Evolutionary conservation across 2,888 invertebrate genomes (phyloP), one percentile per base, ranked within the genome.

Genomic region (Acronicta psi): DNA sequence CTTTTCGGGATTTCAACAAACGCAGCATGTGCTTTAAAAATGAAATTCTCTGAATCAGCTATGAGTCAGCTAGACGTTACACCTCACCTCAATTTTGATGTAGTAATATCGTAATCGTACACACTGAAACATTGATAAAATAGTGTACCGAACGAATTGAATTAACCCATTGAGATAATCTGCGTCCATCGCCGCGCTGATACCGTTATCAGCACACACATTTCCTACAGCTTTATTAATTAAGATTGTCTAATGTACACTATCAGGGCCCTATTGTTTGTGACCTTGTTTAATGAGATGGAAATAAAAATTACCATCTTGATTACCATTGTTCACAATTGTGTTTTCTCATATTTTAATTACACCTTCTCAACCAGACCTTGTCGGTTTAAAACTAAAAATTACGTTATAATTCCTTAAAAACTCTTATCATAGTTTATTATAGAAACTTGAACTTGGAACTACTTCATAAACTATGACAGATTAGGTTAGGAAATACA

Each of bases 131-230:
- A 70, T 70, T 70, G 66, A 66, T 66, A 46, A 50, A 65, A 50
- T 57, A 65, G 65, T 42, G 34, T 11, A 46, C 16, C 20, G 70
- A 50, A 42, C 25, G 16, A 29, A 65, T 36, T 65, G 71, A 70
- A 66, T 65, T 41, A 57, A 18, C 36, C 59, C 66, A 65, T 71
- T 70, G 43, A 51, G 50, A 51, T 66, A 57, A 70, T 66, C 71
- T 57, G 17, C 14, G 46, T 47, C 31, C 43, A 47, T 70, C 66
- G 50, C 8, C n/a, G 25, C 41, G 6, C 14, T 49, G 64, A 65
- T 70, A 66, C 36, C 65, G 59, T 51, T 66, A 66, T 70, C 71
- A 51, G 46, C 34, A 38, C 37, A 55, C n/a, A 55, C 37, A 44
- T 34, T 10, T 45, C n/a, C 18, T 45, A 34, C 34, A 13, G 34